Percentiles rank a stretch among this genome's conserved stretches.
Evolutionary conservation across 2,888 invertebrate genomes (phyloP).

Genomic region (Yponomeuta cagnagella): DNA sequence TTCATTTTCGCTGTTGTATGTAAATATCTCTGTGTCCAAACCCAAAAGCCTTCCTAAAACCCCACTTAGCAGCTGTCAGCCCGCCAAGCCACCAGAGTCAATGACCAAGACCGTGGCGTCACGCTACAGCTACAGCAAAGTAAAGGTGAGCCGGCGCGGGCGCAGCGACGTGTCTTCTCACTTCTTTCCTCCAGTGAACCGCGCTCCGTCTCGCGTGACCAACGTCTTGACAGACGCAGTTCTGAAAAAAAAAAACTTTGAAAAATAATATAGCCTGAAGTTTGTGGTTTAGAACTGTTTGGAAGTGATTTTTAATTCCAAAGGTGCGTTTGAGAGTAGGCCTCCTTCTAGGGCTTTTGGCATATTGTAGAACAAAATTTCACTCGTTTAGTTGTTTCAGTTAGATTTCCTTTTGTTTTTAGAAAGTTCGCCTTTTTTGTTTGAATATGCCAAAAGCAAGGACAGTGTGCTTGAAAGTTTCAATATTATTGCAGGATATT

Average conservation of each 20-base stretch:
- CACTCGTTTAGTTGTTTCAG: neutral
- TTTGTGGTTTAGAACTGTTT: constrained; percentile 6
- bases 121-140: constrained; percentile 40
- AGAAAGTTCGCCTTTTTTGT: constrained; percentile 37
- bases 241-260: neutral
- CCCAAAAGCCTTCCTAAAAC: neutral
- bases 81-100: constrained; percentile 26
- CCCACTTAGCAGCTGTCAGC: neutral
- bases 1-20: too few relatives aligned
- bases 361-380: constrained; percentile 1
- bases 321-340: constrained; percentile 2
- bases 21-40: neutral
- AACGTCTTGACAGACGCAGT: constrained; percentile 28
- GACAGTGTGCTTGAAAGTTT: constrained; percentile 57
- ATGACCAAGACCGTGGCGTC: constrained; percentile 40
- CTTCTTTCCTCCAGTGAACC: constrained; percentile 61
- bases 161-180: constrained; percentile 67
- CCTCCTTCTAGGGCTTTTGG: neutral
- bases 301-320: constrained; percentile 9
- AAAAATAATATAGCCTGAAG: neutral
- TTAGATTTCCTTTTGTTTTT: constrained; percentile 11
- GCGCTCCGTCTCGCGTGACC: constrained; percentile 44
- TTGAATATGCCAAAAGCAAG: constrained; percentile 27
- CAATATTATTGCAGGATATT: constrained; percentile 33
- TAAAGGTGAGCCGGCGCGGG: constrained; percentile 69